These are phyloP conservation scores for Scytalopus superciliaris DNA, from an alignment of 2,113 vertebrate species.

Conservation along the genomic window DNA sequence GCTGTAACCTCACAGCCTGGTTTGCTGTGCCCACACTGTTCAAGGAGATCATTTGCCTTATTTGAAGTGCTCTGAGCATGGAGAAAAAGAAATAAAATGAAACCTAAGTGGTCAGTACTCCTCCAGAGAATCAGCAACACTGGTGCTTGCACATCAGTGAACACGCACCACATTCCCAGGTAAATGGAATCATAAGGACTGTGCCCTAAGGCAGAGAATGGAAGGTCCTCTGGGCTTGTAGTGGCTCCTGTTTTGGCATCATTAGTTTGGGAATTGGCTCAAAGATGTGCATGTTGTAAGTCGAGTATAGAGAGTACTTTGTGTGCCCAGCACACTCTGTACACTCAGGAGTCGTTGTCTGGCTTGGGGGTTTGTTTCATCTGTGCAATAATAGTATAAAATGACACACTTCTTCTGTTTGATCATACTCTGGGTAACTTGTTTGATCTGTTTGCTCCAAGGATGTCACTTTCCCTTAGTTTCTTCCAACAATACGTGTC, in stretches of 20 bases:
- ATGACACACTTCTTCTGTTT: not conserved
- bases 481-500: not conserved
- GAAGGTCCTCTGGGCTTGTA: not conserved
- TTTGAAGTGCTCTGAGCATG: not conserved
- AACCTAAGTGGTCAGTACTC: not conserved
- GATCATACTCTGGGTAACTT: not conserved
- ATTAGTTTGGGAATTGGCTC: not conserved
- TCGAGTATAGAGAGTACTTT: not conserved
- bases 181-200: not conserved
- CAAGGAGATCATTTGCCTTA: not conserved
- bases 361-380: not conserved
- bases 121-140: not conserved
- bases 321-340: not conserved
- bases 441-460: not conserved
- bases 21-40: accelerated
- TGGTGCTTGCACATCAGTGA: not conserved
- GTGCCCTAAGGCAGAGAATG: not conserved
- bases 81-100: not conserved
- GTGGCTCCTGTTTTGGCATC: not conserved
- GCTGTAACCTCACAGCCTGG: not conserved
- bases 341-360: not conserved
- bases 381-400: not conserved
- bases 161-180: not conserved
- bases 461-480: not conserved
- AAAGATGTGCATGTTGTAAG: not conserved